Evolutionary conservation across 2,888 invertebrate genomes (phyloP).

Genomic region (Tachina fera): DNA sequence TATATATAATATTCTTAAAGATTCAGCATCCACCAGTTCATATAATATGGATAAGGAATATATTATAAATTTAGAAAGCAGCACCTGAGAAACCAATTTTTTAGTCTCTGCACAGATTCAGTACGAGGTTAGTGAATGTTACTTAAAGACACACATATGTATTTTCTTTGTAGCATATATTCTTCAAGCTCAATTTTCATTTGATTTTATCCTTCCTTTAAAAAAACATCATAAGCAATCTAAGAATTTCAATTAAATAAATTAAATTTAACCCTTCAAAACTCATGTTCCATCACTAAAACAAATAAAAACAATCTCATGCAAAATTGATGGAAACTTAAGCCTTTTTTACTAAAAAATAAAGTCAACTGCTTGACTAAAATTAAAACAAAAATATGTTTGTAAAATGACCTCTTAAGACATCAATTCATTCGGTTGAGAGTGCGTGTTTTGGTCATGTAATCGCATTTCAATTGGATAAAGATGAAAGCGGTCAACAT

Average conservation of each 20-base stretch:
- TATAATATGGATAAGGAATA: too few relatives aligned
- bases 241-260: slow-evolving; percentile 56
- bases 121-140: too few relatives aligned
- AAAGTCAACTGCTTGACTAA: slow-evolving; percentile 45
- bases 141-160: too few relatives aligned
- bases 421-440: slow-evolving; percentile 66
- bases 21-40: too few relatives aligned
- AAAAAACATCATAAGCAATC: not conserved
- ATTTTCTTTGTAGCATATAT: too few relatives aligned
- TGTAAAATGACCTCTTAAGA: slow-evolving; percentile 75
- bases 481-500: slow-evolving; percentile 67
- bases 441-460: slow-evolving; percentile 81
- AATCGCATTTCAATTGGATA: slow-evolving; percentile 80
- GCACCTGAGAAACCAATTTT: too few relatives aligned
- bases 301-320: slow-evolving; percentile 27
- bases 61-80: too few relatives aligned
- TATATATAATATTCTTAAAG: too few relatives aligned
- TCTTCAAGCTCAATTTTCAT: too few relatives aligned
- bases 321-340: slow-evolving; percentile 47
- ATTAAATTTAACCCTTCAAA: slow-evolving; percentile 39
- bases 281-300: slow-evolving; percentile 5
- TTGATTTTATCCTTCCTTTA: not conserved
- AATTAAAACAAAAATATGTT: slow-evolving; percentile 40
- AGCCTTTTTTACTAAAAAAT: not conserved
- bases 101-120: too few relatives aligned